Percentiles rank a stretch among this genome's conserved stretches.
phyloP scores from a whole-genome alignment of 1,140 invertebrate genomes.

The Planococcus citri region DNA sequence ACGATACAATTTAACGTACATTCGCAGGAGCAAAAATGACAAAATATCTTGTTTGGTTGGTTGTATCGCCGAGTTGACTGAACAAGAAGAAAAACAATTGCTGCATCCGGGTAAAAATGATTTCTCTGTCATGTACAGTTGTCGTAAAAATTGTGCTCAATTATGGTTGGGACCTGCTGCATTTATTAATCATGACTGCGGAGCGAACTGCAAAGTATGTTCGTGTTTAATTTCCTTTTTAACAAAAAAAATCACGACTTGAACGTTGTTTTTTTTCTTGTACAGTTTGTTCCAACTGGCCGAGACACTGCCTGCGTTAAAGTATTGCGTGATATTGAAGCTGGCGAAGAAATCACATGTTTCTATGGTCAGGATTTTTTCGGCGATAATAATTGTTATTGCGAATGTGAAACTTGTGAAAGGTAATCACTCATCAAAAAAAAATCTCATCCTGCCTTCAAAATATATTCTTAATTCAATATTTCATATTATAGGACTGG shows the following conservation, averaged over 20 bases:
- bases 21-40: conserved; percentile 62
- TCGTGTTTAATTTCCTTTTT: conserved; percentile 13
- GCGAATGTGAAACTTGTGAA: conserved; percentile 98
- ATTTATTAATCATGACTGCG: conserved; percentile 98
- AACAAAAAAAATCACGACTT: no score
- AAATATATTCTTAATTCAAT: no score
- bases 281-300: conserved; percentile 92
- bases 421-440: conserved; percentile 27
- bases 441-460: no score
- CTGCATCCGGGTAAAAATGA: conserved; percentile 92
- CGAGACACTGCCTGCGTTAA: conserved; percentile 95
- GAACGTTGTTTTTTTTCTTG: conserved; percentile 19
- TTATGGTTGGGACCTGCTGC: conserved; percentile 97
- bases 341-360: conserved; percentile 95
- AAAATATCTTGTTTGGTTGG: conserved; percentile 91
- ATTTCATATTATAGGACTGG: not conserved
- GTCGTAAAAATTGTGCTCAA: conserved; percentile 96
- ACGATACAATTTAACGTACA: no score
- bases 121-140: conserved; percentile 98
- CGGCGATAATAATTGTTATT: conserved; percentile 88
- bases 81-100: conserved; percentile 84
- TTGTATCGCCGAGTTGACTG: conserved; percentile 89
- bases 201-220: conserved; percentile 74
- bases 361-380: conserved; percentile 99
- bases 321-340: conserved; percentile 84